These are phyloP conservation scores for Spizella passerina DNA, from an alignment of 2,797 vertebrate species.

Conservation along the genomic window DNA sequence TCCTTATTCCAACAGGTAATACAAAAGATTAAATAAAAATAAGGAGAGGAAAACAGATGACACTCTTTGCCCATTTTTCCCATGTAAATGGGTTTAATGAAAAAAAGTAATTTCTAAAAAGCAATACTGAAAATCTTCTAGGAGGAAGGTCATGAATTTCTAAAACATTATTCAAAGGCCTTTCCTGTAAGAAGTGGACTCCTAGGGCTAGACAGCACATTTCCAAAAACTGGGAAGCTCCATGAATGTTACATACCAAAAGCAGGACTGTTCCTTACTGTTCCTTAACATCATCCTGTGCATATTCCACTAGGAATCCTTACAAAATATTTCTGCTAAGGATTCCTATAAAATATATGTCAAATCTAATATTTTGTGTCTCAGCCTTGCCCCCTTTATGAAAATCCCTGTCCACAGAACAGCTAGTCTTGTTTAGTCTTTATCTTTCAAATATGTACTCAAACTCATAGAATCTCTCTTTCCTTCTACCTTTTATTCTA, in stretches of 20 bases:
- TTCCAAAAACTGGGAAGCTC: not conserved
- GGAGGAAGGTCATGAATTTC: not conserved
- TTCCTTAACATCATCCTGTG: not conserved
- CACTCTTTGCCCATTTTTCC: not conserved
- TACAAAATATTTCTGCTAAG: not conserved
- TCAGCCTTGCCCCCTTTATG: not conserved
- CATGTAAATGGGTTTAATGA: not conserved
- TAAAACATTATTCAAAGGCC: not conserved
- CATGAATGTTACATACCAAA: not conserved
- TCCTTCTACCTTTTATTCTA: not conserved
- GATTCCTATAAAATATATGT: not conserved
- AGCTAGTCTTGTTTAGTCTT: not conserved
- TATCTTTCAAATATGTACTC: not conserved
- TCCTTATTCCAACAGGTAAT: not conserved
- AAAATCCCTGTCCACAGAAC: not conserved
- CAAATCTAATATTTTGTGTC: not conserved
- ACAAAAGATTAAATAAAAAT: not conserved
- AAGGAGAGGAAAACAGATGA: not conserved
- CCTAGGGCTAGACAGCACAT: not conserved
- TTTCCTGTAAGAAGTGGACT: not conserved
- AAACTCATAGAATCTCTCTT: not conserved
- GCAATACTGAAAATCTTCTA: not conserved
- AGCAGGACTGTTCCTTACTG: not conserved
- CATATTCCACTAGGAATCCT: not conserved
- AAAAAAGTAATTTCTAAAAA: not conserved